Evolutionary conservation across 1,140 invertebrate genomes (phyloP).

Genomic region (Drosophila albomicans): DNA sequence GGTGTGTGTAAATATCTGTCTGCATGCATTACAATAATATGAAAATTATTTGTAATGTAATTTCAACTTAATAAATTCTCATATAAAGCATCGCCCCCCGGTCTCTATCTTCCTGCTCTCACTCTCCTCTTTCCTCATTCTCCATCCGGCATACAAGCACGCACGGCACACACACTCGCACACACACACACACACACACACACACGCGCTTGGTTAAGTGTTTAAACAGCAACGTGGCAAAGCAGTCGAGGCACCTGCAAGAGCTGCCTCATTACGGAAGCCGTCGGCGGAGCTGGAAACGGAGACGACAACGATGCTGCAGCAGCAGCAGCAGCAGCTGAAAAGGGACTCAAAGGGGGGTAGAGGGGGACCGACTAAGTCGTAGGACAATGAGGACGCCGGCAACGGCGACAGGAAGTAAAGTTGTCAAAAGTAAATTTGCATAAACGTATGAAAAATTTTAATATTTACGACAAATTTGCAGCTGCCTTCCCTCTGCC

Average conservation of each 20-base stretch:
- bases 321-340: neutral
- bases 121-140: neutral
- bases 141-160: constrained; percentile 5
- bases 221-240: constrained; percentile 45
- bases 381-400: constrained; percentile 35
- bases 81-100: constrained; percentile 45
- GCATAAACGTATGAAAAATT: constrained; percentile 82
- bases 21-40: constrained; percentile 73
- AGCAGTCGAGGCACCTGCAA: constrained; percentile 16
- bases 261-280: constrained; percentile 58
- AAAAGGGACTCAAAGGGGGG: neutral
- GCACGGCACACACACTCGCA: neutral
- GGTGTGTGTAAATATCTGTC: constrained; percentile 38
- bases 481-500: constrained; percentile 41
- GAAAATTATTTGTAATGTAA: constrained; percentile 81
- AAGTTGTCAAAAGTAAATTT: constrained; percentile 79
- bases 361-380: neutral
- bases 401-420: constrained; percentile 61
- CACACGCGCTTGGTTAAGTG: constrained; percentile 35
- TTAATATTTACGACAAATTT: constrained; percentile 83
- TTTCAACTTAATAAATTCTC: constrained; percentile 82
- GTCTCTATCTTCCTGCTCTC: no score
- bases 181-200: neutral
- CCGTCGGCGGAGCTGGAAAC: constrained; percentile 11
- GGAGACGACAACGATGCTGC: constrained; percentile 13